Evolutionary conservation across 2,888 invertebrate genomes (phyloP).

Genomic region (Agriotes lineatus): DNA sequence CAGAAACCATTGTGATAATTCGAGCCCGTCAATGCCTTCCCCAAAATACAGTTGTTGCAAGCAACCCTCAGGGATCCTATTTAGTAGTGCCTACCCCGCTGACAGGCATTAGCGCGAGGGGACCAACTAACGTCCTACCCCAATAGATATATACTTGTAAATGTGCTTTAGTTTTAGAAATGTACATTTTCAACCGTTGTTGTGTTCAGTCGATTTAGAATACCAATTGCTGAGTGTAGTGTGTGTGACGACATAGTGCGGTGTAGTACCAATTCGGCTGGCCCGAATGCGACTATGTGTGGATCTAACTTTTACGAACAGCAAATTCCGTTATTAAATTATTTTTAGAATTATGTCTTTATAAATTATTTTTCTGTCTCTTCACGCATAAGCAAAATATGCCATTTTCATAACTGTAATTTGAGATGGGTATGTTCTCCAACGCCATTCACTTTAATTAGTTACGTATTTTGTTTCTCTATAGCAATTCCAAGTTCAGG

Average conservation of each 20-base stretch:
- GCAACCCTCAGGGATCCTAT: conserved; percentile 58
- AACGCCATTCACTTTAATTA: conserved; percentile 3
- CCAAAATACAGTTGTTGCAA: conserved; percentile 50
- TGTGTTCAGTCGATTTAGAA: conserved; percentile 63
- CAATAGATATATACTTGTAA: conserved; percentile 38
- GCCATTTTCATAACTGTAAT: conserved; percentile 19
- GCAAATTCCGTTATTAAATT: conserved; percentile 37
- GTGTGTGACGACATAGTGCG: conserved; percentile 9
- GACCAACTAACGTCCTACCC: conserved; percentile 51
- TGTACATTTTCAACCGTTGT: conserved; percentile 60
- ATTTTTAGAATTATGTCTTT: conserved; percentile 31
- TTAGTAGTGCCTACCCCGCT: conserved; percentile 50
- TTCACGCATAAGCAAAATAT: conserved; percentile 32
- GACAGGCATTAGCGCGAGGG: conserved; percentile 52
- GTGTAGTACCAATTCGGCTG: conserved; percentile 55
- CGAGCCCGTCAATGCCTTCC: conserved; percentile 51
- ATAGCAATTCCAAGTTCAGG: conserved; percentile 8
- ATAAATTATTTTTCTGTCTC: conserved; percentile 38
- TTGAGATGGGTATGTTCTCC: background rate
- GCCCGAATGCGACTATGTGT: conserved; percentile 52
- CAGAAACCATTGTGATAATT: conserved; percentile 51
- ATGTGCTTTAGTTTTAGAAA: conserved; percentile 58
- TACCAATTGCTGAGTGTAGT: conserved; percentile 35
- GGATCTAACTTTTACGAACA: conserved; percentile 26
- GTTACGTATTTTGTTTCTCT: conserved; percentile 6